Evolutionary conservation across 2,888 invertebrate species (phyloP).

Genomic region (Tridacna crocea): DNA sequence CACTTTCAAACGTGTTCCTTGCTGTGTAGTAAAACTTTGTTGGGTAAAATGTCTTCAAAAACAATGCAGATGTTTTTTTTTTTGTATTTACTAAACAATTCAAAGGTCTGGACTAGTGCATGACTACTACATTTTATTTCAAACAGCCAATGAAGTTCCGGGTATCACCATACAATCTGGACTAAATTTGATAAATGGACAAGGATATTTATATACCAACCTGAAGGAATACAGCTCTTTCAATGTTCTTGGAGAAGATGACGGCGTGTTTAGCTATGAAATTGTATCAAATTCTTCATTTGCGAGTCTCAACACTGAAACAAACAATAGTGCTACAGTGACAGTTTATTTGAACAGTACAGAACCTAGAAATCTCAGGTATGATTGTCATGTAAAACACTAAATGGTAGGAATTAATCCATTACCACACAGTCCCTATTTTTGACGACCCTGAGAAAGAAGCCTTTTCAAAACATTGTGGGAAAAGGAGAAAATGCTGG

Average conservation of each 20-base stretch:
- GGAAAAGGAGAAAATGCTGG: too few species aligned
- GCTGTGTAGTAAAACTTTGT: too few species aligned
- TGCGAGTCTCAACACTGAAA: neutral
- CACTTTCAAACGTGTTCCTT: too few species aligned
- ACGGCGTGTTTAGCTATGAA: neutral
- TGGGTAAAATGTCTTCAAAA: too few species aligned
- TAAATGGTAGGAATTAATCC: too few species aligned
- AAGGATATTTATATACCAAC: slow-evolving; percentile 1
- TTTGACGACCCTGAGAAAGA: too few species aligned
- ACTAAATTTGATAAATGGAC: neutral
- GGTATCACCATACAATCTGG: neutral
- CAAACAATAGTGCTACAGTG: slow-evolving; percentile 7
- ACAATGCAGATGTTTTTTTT: too few species aligned
- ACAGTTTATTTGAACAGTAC: neutral
- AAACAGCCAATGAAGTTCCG: slow-evolving; percentile 9
- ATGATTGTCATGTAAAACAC: neutral
- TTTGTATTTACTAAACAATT: too few species aligned
- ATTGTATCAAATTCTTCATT: neutral
- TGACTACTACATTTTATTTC: too few species aligned
- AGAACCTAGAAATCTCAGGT: slow-evolving; percentile 9
- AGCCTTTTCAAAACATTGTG: too few species aligned
- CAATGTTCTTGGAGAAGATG: slow-evolving; percentile 4
- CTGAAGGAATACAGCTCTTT: neutral
- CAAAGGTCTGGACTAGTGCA: too few species aligned
- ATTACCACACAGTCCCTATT: too few species aligned